Percentiles rank a stretch among this genome's conserved stretches.
phyloP scores from a whole-genome alignment of 37 sponge, comb jelly and placozoan genomes.

The Aplysina aerophoba region DNA sequence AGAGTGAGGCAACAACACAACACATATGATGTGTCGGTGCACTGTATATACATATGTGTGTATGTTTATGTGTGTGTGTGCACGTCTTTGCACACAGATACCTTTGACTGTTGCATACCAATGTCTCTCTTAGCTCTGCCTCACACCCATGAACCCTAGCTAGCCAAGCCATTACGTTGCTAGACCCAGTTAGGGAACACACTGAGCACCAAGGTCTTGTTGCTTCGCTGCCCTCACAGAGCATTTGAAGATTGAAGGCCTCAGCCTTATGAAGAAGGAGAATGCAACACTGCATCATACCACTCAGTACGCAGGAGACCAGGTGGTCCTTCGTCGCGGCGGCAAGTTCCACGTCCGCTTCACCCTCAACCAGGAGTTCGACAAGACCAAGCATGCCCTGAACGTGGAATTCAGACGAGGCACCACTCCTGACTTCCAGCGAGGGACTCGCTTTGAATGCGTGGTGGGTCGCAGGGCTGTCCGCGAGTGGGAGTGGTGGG shows the following conservation, averaged over 20 bases:
- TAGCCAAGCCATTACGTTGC: no score
- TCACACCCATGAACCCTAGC: no score
- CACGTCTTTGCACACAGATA: no score
- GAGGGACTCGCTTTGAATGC: conserved; percentile 13
- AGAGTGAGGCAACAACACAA: no score
- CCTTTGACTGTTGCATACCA: no score
- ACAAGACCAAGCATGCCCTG: conserved; percentile 3
- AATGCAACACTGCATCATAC: not conserved
- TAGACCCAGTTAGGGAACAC: no score
- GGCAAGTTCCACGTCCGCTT: not conserved
- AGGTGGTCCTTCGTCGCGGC: conserved; percentile 1
- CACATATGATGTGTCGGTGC: no score
- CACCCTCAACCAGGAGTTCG: not conserved
- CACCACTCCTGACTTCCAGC: not conserved
- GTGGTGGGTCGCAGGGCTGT: not conserved
- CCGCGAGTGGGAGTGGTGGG: not conserved
- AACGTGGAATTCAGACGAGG: not conserved
- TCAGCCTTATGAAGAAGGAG: not conserved
- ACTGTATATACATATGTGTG: no score
- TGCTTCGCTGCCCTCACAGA: no score
- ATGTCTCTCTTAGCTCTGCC: no score
- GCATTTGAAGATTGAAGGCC: not conserved
- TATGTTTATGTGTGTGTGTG: no score
- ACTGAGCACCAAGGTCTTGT: no score
- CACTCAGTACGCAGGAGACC: not conserved